Conservation (phyloP, 2,888 invertebrate species). For the Phaedon cochleariae region DNA sequence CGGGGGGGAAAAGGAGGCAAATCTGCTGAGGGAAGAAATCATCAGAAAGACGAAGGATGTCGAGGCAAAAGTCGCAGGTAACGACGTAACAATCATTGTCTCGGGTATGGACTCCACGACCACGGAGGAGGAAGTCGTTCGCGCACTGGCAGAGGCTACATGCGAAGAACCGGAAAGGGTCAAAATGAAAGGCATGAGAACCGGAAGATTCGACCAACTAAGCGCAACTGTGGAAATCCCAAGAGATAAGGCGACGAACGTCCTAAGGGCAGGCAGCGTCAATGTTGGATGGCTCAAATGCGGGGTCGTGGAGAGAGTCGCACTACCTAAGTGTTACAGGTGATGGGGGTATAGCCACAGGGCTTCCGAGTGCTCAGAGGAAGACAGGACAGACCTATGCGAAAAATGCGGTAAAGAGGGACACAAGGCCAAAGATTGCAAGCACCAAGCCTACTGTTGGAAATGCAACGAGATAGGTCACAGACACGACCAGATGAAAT, state of each 20-base stretch:
- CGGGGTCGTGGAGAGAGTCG: not conserved
- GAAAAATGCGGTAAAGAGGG: not conserved
- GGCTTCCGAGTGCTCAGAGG: not conserved
- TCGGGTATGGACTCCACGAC: too few species aligned
- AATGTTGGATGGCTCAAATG: not conserved
- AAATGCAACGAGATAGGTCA: slow-evolving; percentile 10
- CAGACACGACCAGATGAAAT: not conserved
- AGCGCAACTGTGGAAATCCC: too few species aligned
- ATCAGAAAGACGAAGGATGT: too few species aligned
- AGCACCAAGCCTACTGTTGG: not conserved
- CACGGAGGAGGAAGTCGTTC: too few species aligned
- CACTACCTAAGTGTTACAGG: not conserved
- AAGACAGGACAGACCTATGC: not conserved
- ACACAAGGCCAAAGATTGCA: not conserved
- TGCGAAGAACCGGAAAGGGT: too few species aligned
- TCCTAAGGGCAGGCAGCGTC: not conserved
- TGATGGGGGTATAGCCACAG: not conserved
- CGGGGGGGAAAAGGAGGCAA: too few species aligned
- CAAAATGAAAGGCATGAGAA: too few species aligned
- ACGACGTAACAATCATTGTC: too few species aligned
- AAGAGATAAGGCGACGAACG: not conserved
- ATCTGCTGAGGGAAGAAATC: too few species aligned
- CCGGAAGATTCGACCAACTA: too few species aligned
- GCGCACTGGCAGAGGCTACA: too few species aligned
- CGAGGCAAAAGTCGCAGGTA: too few species aligned